A percentile compares a stretch with the other conserved stretches of the same genome.
Conservation (phyloP, 2,113 vertebrate genomes). For the Vulpes ferrilata region DNA sequence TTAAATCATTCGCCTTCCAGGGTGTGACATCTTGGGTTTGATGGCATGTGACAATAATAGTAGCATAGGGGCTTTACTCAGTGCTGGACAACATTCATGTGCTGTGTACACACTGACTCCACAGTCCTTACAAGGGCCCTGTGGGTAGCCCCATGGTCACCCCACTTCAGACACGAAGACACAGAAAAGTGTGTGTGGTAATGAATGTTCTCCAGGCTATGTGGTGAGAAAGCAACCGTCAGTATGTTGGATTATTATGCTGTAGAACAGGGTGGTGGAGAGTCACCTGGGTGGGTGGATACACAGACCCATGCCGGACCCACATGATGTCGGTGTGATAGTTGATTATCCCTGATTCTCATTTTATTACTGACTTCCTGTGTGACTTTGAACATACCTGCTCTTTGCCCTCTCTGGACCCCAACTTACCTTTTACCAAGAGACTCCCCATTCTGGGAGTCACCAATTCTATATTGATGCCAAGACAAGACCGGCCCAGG, state of each 20-base stretch:
- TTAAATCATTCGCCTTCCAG: background rate
- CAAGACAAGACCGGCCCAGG: background rate
- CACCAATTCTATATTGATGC: background rate
- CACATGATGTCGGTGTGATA: background rate
- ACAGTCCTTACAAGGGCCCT: background rate
- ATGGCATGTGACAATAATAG: background rate
- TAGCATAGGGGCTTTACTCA: background rate
- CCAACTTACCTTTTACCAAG: background rate
- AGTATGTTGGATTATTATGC: background rate
- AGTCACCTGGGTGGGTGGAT: background rate
- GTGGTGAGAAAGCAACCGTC: accelerated
- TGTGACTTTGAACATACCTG: background rate
- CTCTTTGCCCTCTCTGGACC: background rate
- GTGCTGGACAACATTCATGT: no score
- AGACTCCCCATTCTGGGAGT: background rate
- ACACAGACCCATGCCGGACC: background rate
- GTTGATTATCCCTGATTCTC: background rate
- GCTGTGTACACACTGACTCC: accelerated
- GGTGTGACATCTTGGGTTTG: background rate
- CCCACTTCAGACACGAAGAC: background rate
- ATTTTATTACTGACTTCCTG: background rate
- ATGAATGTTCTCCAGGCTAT: background rate
- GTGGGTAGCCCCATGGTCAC: background rate
- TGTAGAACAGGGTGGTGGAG: background rate
- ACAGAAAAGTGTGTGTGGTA: background rate